phyloP scores from a whole-genome alignment of 2,888 invertebrate species.

The Hypena proboscidalis region DNA sequence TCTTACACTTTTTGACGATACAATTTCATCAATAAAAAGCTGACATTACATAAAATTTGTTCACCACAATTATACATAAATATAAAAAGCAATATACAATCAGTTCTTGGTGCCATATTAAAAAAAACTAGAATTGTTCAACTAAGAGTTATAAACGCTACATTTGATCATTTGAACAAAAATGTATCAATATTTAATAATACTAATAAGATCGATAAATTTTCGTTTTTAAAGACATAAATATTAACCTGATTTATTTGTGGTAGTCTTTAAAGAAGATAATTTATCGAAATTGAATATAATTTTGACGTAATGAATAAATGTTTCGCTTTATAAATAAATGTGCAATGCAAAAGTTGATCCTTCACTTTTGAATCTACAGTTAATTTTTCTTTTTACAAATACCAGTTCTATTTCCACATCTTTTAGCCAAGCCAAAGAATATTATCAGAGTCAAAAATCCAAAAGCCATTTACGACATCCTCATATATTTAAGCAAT shows the following conservation, averaged over 20 bases:
- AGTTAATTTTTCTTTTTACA: too few species aligned
- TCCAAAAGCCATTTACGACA: too few species aligned
- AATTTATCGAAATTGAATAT: slow-evolving; percentile 7
- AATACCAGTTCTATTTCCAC: too few species aligned
- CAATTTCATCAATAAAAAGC: slow-evolving; percentile 16
- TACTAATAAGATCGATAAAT: slow-evolving; percentile 20
- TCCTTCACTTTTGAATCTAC: background rate
- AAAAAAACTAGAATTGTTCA: slow-evolving; percentile 28
- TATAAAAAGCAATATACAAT: slow-evolving; percentile 51
- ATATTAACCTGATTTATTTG: background rate
- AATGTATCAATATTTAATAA: slow-evolving; percentile 32
- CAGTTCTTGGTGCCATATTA: slow-evolving; percentile 50
- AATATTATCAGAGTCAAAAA: too few species aligned
- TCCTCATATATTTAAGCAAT: too few species aligned
- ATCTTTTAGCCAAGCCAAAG: too few species aligned
- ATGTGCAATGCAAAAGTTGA: slow-evolving; percentile 1
- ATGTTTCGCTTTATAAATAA: slow-evolving; percentile 5
- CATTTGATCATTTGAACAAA: slow-evolving; percentile 29
- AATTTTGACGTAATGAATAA: slow-evolving; percentile 17
- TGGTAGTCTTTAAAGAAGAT: slow-evolving; percentile 13
- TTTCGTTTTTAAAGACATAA: slow-evolving; percentile 10
- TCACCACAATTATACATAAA: slow-evolving; percentile 38
- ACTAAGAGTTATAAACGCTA: slow-evolving; percentile 31
- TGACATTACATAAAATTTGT: slow-evolving; percentile 33
- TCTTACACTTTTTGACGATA: slow-evolving; percentile 4